Evolutionary conservation across 2,113 vertebrate species (phyloP).

Genomic region (Pheucticus melanocephalus): DNA sequence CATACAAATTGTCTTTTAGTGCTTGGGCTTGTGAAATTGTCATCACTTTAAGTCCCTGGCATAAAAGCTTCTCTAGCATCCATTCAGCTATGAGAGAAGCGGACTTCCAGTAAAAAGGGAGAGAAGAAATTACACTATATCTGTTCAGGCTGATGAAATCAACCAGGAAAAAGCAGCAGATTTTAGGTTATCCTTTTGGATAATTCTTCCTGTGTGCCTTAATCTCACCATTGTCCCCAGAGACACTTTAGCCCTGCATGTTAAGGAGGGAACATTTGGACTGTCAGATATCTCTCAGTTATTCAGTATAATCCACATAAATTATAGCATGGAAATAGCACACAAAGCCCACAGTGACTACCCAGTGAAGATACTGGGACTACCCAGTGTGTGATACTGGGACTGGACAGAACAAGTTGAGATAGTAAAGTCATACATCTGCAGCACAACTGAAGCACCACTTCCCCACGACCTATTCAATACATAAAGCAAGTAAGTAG

Average conservation of each 20-base stretch:
- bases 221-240: conserved; percentile 20
- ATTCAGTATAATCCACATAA: background rate
- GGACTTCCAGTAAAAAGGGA: background rate
- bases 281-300: background rate
- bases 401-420: background rate
- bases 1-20: conserved; percentile 30
- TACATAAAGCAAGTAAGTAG: background rate
- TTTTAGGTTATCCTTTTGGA: conserved; percentile 12
- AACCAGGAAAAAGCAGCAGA: background rate
- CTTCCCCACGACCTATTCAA: background rate
- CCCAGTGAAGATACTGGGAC: background rate
- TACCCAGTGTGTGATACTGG: background rate
- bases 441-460: background rate
- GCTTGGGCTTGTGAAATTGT: conserved; percentile 14
- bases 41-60: background rate
- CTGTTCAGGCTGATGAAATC: background rate
- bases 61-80: background rate
- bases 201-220: conserved; percentile 15
- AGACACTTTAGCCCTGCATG: background rate
- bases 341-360: background rate
- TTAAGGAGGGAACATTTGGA: background rate
- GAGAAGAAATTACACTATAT: background rate
- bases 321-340: background rate
- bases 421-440: background rate
- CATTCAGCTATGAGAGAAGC: background rate